Base-by-base conservation (phyloP, 2,888 invertebrate genomes). In the Pyrrhia umbra region DNA sequence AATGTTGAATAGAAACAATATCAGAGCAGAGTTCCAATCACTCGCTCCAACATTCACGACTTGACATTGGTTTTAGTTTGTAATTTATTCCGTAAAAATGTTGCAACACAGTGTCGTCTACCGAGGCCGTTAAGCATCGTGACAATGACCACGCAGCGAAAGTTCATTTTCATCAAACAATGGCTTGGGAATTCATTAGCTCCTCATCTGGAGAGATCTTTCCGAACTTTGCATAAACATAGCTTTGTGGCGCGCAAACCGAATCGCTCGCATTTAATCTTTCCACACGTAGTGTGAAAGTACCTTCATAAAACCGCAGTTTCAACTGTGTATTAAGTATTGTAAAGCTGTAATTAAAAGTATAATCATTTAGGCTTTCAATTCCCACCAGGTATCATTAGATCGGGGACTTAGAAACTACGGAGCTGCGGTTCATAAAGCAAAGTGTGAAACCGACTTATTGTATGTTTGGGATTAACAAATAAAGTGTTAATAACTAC, bases 121-220 rank as follows among this genome's bases (percentile, higher is more conserved):
- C 42, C 40, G 68, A 68, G 63, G 64, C 58, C 56, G 67, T 46
- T 39, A 47, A 59, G 16, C 58, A 59, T 68, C 76, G 75, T 79
- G 80, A 84, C 85, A 85, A 86, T 85, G 83, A 81, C 84, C 86
- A 80, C 68, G 70, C 46, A 85, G 90, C 84, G 91, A 91, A 91
- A 91, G 90, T 88, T 84, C 66, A 85, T 88, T 85, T 85, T 79
- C 75, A 81, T 82, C 77, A 75, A 63, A 88, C 88, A 88, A 88
- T 89, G 75, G 85, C 80, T 71, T 87, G 89, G 79, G 89, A 89
- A 89, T 86, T 83, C 85, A 86, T 87, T 86, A 85, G 80, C 77
- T 71, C 73, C 73, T 83, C 81, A 83, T 84, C 79, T 77, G 80
- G 88, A 84, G 89, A 91, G 89, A 90, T 85, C 83, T 81, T 78